Evolutionary conservation across 2,113 vertebrate species (phyloP).

Genomic region (Myotis davidii): DNA sequence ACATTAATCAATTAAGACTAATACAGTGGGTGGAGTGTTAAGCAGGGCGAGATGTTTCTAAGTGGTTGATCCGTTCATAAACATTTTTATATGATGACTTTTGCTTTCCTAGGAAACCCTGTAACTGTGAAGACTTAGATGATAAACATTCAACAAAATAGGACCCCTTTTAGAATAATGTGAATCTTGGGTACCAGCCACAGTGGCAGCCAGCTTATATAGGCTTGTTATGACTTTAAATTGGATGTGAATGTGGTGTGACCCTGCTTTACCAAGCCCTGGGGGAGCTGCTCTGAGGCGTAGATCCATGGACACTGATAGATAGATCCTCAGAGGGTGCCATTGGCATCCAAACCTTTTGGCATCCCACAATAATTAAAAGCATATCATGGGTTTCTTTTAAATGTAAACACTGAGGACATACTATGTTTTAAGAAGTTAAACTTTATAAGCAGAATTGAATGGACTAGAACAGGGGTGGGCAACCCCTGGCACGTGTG

Average conservation of each 20-base stretch:
- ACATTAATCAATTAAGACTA: background rate
- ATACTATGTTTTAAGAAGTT: background rate
- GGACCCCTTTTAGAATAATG: background rate
- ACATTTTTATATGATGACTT: background rate
- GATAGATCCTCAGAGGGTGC: background rate
- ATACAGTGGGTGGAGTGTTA: background rate
- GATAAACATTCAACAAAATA: slow-evolving; percentile 2
- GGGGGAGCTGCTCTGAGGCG: background rate
- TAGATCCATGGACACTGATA: background rate
- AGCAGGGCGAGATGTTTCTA: slow-evolving; percentile 18
- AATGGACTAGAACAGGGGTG: background rate
- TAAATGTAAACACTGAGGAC: background rate
- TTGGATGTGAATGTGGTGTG: background rate
- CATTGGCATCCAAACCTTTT: background rate
- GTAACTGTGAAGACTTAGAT: background rate
- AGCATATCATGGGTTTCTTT: background rate
- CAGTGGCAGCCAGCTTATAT: background rate
- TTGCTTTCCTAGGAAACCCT: background rate
- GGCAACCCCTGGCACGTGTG: too few relatives aligned
- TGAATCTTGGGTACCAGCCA: background rate
- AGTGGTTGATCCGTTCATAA: background rate
- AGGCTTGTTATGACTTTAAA: background rate
- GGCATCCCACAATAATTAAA: background rate
- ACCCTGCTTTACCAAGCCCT: background rate
- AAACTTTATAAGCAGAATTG: background rate